Base-by-base conservation (phyloP, 2,888 invertebrate species). In the Cremastobaeus sp. region DNA sequence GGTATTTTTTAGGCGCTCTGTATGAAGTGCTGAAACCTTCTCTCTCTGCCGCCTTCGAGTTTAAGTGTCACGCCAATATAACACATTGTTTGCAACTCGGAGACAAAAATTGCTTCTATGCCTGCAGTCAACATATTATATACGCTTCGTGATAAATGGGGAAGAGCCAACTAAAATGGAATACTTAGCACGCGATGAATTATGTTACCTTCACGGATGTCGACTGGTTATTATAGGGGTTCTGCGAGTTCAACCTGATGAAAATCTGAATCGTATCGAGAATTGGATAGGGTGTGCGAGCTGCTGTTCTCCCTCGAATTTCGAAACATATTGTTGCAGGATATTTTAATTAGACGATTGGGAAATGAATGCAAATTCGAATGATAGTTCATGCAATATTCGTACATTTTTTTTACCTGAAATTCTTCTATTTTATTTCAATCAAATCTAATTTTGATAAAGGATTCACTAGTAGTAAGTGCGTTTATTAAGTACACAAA, bases 11-110 rank as follows among this genome's bases (percentile, higher is more conserved):
- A 3, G 28, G 25, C 50, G 18, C 25, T 45, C 45, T 15, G 6
- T 41, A 35, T 14, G 21, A 45, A 35, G 34, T 39, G 1, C 20
- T 28, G 32, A 41, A 60, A 50, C 14, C 37, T n/a, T n/a, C n/a
- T n/a, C n/a, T n/a, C n/a, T n/a, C n/a, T n/a, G n/a, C n/a, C n/a
- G n/a, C 59, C 59, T 32, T 14, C 28, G 47, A 28, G 34, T 25
- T 34, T 12, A 15, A 20, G 21, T 41, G 50, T 41, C 41, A 50
- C 37, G 50, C 50, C 41, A 62, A 41, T 41, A 34, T 34, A 15
- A 15, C 50, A 41, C 41, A 62, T 62, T 50, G 62, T 62, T 62
- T 60, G 37, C 12, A 28, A 37, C 41, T 12, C 50, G 37, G 47
- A 37, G 54, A 59, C 59, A 45, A 59, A 59, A 45, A 47, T 59